phyloP scores from a whole-genome alignment of 2,888 invertebrate species.

The Lasioglossum lativentre region DNA sequence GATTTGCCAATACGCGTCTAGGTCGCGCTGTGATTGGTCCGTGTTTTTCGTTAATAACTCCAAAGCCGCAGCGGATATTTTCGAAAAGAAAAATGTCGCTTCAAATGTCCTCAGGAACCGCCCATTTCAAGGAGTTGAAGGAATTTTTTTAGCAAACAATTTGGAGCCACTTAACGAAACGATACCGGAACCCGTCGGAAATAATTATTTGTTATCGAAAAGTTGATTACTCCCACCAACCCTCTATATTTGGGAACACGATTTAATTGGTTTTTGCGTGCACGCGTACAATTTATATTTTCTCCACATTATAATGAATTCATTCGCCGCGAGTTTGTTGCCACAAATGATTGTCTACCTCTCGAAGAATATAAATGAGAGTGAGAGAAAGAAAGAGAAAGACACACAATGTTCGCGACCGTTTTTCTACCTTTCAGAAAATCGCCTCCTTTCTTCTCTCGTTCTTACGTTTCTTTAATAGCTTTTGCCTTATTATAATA shows the following conservation, averaged over 20 bases:
- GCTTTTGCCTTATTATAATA: conserved; percentile 11
- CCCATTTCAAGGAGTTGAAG: no score
- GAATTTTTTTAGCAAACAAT: not conserved
- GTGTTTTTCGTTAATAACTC: no score
- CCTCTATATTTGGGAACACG: not conserved
- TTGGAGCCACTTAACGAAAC: not conserved
- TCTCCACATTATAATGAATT: not conserved
- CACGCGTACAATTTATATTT: not conserved
- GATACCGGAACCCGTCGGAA: not conserved
- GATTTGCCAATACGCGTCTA: no score
- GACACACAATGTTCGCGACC: not conserved
- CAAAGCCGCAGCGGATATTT: no score
- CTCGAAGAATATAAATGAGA: not conserved
- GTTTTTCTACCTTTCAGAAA: not conserved
- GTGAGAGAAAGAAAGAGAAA: not conserved
- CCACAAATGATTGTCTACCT: not conserved
- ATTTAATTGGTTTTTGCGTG: not conserved
- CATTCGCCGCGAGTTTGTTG: not conserved
- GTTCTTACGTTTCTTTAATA: not conserved
- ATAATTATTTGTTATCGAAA: not conserved
- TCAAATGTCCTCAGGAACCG: no score
- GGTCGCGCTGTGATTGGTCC: no score
- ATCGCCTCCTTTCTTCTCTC: not conserved
- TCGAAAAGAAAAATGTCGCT: no score
- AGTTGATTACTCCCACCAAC: not conserved